Evolutionary conservation across 2,888 invertebrate species (phyloP).

Genomic region (Venusia cambrica): DNA sequence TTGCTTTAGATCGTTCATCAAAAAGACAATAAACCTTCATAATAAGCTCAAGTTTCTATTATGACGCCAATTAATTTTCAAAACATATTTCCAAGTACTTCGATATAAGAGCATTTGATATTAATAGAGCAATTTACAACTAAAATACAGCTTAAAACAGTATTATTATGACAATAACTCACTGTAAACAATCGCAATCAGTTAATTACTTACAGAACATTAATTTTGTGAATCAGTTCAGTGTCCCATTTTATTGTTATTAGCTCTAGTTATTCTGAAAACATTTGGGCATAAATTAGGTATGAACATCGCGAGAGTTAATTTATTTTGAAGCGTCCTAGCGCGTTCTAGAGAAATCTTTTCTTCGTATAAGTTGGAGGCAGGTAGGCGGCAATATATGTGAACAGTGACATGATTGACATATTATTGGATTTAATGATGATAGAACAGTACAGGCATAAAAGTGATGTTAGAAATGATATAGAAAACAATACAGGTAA

Average conservation of each 20-base stretch:
- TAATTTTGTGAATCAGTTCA: conserved; percentile 34
- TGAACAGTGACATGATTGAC: no score
- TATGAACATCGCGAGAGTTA: no score
- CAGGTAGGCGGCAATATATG: no score
- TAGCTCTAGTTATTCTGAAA: conserved; percentile 21
- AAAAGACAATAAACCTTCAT: conserved; percentile 1
- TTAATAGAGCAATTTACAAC: conserved; percentile 26
- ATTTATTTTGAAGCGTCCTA: no score
- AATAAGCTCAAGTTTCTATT: not conserved
- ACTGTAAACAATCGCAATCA: conserved; percentile 39
- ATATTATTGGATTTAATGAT: no score
- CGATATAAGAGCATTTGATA: conserved; percentile 5
- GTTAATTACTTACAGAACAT: conserved; percentile 41
- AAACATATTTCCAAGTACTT: conserved; percentile 1
- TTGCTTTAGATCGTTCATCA: no score
- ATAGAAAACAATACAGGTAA: no score
- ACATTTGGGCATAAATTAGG: conserved; percentile 16
- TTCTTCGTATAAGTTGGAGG: no score
- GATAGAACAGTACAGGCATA: no score
- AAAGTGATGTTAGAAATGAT: no score
- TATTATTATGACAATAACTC: conserved; percentile 38
- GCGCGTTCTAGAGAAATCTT: no score
- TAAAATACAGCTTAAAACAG: conserved; percentile 13
- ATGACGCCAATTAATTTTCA: not conserved
- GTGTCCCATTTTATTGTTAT: conserved; percentile 18